Evolutionary conservation across 2,888 invertebrate genomes (phyloP), one percentile per base, ranked within the genome.

Genomic region (Leptinotarsa peninsularis): DNA sequence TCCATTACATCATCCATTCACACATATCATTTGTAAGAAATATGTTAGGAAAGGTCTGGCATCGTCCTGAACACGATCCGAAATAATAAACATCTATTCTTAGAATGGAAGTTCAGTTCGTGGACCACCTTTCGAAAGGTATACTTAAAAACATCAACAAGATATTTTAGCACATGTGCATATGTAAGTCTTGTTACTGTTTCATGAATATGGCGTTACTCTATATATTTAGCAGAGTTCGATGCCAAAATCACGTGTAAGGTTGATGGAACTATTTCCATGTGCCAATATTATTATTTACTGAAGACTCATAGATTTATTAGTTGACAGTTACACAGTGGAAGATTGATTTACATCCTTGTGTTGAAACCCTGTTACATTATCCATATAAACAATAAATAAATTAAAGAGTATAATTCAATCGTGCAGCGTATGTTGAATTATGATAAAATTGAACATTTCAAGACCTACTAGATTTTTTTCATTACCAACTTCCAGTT

Each of bases 71-170:
- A 23, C 58, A 58, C 58, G 23, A 21, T 58, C 14, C 63, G 5
- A 63, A 43, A 63, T 63, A 63, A 63, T 63, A 63, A 63, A 63
- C 63, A 63, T 63, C 63, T 63, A 63, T 63, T 63, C 63, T 43
- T 63, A 63, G 58, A 43, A 23, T 23, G 21, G n/a, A 17, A 63
- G 63, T 63, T 63, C 33, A 43, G 63, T 27, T 63, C 43, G 63
- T n/a, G 17, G n/a, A 63, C 63, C 33, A 43, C 43, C 63, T 63
- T n/a, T 4, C 1, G 43, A 43, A 63, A 63, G n/a, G 63, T 63
- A 23, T 58, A 58, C 58, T 23, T 15, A 4, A 23, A 21, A 58
- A 58, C 23, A 58, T 27, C 10, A 15, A 23, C 23, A 58, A 23
- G 58, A 4, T 52, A 58, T 58, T 58, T 58, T 15, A 58, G 58